Conservation (phyloP, 1,140 invertebrate genomes). For the Diachasmimorpha longicaudata region DNA sequence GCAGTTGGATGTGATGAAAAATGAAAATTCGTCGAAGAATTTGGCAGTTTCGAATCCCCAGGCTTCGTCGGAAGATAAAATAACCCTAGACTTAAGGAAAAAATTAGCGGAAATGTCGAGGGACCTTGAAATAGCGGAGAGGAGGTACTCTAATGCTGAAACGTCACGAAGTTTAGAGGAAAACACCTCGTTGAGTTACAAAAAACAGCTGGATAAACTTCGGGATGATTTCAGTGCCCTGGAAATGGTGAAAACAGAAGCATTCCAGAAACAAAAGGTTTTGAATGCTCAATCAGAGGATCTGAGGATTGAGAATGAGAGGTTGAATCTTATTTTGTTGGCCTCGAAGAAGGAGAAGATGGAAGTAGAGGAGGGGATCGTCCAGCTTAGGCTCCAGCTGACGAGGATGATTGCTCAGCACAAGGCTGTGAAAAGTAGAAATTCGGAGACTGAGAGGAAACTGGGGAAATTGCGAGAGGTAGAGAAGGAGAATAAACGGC, state of each 20-base stretch:
- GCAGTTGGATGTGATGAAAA: slow-evolving; percentile 30
- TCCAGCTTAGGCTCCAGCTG: slow-evolving; percentile 44
- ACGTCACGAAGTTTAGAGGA: slow-evolving; percentile 34
- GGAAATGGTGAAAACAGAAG: slow-evolving; percentile 37
- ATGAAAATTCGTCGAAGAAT: slow-evolving; percentile 21
- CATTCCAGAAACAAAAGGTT: slow-evolving; percentile 22
- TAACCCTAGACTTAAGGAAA: slow-evolving; percentile 28
- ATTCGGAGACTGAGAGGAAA: slow-evolving; percentile 45
- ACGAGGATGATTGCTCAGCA: slow-evolving; percentile 50
- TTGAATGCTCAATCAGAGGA: slow-evolving; percentile 34
- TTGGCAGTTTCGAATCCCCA: neutral
- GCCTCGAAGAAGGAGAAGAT: slow-evolving; percentile 45
- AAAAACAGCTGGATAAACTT: slow-evolving; percentile 33
- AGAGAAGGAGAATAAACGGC: slow-evolving; percentile 41
- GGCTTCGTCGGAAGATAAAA: neutral
- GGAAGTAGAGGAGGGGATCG: slow-evolving; percentile 48
- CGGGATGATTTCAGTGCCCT: slow-evolving; percentile 35
- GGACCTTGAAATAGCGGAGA: slow-evolving; percentile 37
- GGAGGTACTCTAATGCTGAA: slow-evolving; percentile 35
- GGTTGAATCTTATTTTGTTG: slow-evolving; percentile 37
- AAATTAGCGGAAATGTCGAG: slow-evolving; percentile 33
- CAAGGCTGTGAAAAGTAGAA: slow-evolving; percentile 47
- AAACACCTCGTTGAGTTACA: slow-evolving; percentile 33
- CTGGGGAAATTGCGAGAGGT: slow-evolving; percentile 36
- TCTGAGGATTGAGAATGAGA: slow-evolving; percentile 41